Evolutionary conservation across 1,140 invertebrate genomes (phyloP).

Genomic region (Cardiocondyla obscurior): DNA sequence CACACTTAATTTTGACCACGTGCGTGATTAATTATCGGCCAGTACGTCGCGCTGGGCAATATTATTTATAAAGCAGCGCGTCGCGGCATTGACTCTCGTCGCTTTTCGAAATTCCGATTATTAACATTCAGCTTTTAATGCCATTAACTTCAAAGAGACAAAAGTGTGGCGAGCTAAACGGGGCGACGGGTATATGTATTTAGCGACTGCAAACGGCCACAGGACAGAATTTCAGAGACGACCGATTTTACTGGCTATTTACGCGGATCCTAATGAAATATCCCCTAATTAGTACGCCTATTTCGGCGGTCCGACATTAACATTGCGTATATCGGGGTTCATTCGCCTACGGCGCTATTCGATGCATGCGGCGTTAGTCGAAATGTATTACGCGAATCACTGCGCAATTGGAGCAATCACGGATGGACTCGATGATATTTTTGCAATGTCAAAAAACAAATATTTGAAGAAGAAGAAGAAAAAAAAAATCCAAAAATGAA

Average conservation of each 20-base stretch:
- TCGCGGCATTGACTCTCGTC: neutral
- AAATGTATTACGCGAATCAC: conserved; percentile 46
- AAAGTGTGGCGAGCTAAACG: neutral
- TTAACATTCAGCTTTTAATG: conserved; percentile 16
- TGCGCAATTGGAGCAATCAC: neutral
- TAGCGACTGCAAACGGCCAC: conserved; percentile 6
- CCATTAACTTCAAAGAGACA: conserved; percentile 17
- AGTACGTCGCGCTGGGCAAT: neutral
- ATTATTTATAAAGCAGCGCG: conserved; percentile 20
- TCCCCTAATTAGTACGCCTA: conserved; percentile 54
- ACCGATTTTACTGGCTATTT: conserved; percentile 49
- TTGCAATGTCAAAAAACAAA: neutral
- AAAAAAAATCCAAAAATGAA: neutral
- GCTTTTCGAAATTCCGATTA: conserved; percentile 5
- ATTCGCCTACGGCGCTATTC: conserved; percentile 41
- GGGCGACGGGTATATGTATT: neutral
- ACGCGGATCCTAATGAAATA: conserved; percentile 46
- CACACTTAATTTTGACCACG: neutral
- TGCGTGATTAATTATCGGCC: neutral
- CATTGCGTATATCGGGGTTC: conserved; percentile 36
- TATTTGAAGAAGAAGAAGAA: too few species aligned
- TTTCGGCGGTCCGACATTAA: conserved; percentile 43
- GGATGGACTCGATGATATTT: neutral
- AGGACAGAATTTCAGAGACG: conserved; percentile 33
- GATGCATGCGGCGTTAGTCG: conserved; percentile 32